Conservation (phyloP, 2,113 vertebrate genomes). For the Ptilonorhynchus violaceus region DNA sequence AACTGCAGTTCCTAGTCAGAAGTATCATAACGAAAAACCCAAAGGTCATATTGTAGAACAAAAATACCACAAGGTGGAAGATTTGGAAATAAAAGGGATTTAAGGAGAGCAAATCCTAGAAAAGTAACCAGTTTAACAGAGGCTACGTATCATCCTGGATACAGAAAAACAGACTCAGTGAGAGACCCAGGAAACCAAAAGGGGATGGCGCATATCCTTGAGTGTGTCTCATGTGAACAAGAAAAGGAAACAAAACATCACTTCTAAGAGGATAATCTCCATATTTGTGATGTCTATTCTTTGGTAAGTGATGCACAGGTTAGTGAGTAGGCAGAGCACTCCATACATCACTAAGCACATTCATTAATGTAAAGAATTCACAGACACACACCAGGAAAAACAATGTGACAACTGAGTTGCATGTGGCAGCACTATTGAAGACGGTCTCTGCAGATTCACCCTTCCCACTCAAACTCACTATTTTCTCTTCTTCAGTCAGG, state of each 20-base stretch:
- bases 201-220: background rate
- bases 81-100: background rate
- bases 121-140: background rate
- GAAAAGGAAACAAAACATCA: background rate
- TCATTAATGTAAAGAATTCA: background rate
- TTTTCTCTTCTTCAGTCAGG: background rate
- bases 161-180: background rate
- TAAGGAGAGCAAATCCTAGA: background rate
- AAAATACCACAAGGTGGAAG: background rate
- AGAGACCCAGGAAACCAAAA: background rate
- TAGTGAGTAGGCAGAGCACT: background rate
- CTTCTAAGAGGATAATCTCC: background rate
- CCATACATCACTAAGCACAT: rapidly evolving
- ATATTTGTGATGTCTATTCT: background rate
- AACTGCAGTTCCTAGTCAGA: background rate
- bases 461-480: background rate
- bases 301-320: background rate
- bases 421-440: background rate
- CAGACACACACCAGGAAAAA: background rate
- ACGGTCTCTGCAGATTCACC: background rate
- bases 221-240: background rate
- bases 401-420: background rate
- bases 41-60: background rate
- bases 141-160: background rate
- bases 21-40: background rate